Percentiles rank a stretch among this genome's conserved stretches.
phyloP scores from a whole-genome alignment of 2,113 vertebrate species.

The Petroica traversi region DNA sequence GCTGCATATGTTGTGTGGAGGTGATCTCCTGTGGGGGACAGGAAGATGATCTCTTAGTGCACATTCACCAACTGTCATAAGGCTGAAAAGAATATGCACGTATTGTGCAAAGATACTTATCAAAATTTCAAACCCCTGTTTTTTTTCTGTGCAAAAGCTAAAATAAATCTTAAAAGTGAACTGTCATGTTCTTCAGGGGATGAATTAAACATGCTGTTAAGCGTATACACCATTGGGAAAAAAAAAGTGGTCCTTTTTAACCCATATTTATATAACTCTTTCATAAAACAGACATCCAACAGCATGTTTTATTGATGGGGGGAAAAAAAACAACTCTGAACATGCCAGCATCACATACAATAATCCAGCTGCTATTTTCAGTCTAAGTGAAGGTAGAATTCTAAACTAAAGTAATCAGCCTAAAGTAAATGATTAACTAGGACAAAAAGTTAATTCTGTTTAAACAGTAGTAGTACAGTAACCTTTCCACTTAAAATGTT shows the following conservation, averaged over 20 bases:
- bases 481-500: not conserved
- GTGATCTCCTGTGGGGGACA: conserved; percentile 67
- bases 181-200: not conserved
- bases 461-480: not conserved
- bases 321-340: not conserved
- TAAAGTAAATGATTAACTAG: not conserved
- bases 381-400: not conserved
- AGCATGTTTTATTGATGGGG: not conserved
- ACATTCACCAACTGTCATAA: conserved; percentile 44
- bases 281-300: not conserved
- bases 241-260: not conserved
- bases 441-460: not conserved
- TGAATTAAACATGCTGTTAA: not conserved
- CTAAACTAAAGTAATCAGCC: not conserved
- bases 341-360: not conserved
- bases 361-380: not conserved
- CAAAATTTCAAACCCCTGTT: conserved; percentile 11
- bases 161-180: not conserved
- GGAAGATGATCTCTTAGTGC: conserved; percentile 71
- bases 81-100: conserved; percentile 15
- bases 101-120: not conserved
- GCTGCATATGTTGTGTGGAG: conserved; percentile 73
- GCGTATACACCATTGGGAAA: not conserved
- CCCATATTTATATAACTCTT: not conserved
- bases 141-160: not conserved